Evolutionary conservation across 2,797 vertebrate species (phyloP), one percentile per base, ranked within the genome.

Genomic region (Avahi laniger): DNA sequence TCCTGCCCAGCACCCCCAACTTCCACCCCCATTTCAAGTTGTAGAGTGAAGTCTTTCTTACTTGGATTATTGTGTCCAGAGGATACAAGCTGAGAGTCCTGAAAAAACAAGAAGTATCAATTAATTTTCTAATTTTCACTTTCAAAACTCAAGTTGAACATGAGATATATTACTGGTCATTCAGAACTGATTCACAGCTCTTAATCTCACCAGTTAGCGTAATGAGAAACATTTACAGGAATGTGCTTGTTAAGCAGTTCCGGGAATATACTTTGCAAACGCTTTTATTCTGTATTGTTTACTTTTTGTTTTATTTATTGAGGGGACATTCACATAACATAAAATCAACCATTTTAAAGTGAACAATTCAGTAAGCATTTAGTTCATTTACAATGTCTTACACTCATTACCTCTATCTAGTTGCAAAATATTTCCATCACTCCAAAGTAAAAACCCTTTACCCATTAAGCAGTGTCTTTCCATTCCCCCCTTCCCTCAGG

Each of bases 31-130:
- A 75, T 81, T 89, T 0, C 18, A 80, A 97, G n/a, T 10, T 92
- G 69, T 38, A 95, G 95, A 96, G 82, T 78, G 30, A 96, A 35
- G 57, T 38, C 22, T 93, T 97, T 98, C 99, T 98, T 98, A 99
- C 99, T 99, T 98, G 98, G 97, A 98, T 98, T 98, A 98, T 93
- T 98, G 98, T 98, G 98, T 98, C 98, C 98, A 20, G 98, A 98
- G 92, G 98, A 98, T 96, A 98, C 98, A 93, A 98, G 98, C 94
- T 99, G 98, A 43, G 98, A 97, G 50, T 99, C 99, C 99, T 99
- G 96, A n/a, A 98, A 98, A n/a, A 98, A 97, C 43, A 98, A 98
- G 96, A 97, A 98, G 98, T 79, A 41, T 38, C 65, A 98, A 97
- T 98, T 97, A 98, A 97, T 97, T 75, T 86, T 90, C 79, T 95